A percentile compares a stretch with the other conserved stretches of the same genome.
Conservation (phyloP, 2,113 vertebrate genomes). For the Protobothrops mucrosquamatus region DNA sequence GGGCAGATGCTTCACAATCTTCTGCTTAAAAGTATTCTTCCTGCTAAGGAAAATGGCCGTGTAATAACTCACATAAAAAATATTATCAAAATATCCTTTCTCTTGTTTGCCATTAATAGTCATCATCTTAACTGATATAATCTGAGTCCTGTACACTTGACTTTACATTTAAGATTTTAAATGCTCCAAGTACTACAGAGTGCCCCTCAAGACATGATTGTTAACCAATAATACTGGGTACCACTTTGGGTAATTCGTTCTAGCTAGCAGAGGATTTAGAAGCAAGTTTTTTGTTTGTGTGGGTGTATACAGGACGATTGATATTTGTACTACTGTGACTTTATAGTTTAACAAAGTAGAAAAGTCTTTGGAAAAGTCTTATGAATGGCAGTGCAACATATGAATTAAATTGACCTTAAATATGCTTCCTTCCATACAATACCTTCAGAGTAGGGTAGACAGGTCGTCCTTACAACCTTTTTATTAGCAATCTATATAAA, state of each 20-base stretch:
- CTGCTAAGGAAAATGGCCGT: not conserved
- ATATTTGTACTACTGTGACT: not conserved
- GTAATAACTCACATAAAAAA: not conserved
- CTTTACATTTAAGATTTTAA: not conserved
- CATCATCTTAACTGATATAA: not conserved
- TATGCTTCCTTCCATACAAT: not conserved
- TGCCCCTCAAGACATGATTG: not conserved
- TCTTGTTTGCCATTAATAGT: not conserved
- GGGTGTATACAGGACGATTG: not conserved
- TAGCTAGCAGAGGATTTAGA: not conserved
- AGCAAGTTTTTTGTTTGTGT: not conserved
- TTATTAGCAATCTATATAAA: not conserved
- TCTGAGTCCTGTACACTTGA: not conserved
- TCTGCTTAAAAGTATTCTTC: not conserved
- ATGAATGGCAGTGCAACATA: not conserved
- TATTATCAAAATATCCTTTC: not conserved
- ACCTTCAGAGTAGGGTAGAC: not conserved
- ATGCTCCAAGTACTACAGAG: not conserved
- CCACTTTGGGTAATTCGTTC: not conserved
- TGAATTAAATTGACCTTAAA: not conserved
- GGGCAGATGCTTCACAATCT: not conserved
- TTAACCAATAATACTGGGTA: not conserved
- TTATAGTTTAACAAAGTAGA: not conserved
- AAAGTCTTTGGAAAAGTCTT: not conserved
- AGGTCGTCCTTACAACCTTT: not conserved